Conservation (phyloP, 2,888 invertebrate genomes). For the Cantharis flavilabris region DNA sequence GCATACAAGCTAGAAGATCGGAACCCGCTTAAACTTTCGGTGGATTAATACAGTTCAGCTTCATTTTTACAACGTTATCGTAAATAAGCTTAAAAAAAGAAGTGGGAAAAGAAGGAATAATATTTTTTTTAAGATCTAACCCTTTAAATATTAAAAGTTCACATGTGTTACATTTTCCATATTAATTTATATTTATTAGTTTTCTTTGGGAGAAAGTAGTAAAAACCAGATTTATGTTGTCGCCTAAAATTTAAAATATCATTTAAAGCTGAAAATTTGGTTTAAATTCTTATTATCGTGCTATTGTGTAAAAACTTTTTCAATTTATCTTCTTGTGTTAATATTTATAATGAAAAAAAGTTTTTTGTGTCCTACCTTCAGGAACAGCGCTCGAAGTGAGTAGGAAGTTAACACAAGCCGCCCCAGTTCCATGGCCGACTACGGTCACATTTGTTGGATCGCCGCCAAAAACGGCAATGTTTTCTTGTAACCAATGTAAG, state of each 20-base stretch:
- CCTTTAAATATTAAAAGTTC: not conserved
- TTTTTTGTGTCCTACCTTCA: conserved; percentile 68
- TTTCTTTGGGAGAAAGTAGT: not conserved
- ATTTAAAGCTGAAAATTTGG: not conserved
- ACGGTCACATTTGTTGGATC: conserved; percentile 92
- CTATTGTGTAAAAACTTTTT: not conserved
- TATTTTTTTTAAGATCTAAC: not conserved
- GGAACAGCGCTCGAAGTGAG: conserved; percentile 93
- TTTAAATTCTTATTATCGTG: not conserved
- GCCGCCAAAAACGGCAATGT: conserved; percentile 93
- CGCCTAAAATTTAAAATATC: not conserved
- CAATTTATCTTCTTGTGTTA: not conserved
- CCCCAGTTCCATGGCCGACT: conserved; percentile 94
- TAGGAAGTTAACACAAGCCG: conserved; percentile 93
- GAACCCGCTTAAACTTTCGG: not conserved
- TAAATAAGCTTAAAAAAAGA: not conserved
- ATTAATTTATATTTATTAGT: not conserved
- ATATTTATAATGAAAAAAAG: conserved; percentile 2
- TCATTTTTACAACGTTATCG: too few species aligned
- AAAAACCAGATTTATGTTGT: not conserved
- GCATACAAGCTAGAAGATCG: not conserved
- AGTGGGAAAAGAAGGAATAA: not conserved
- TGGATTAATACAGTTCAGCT: too few species aligned
- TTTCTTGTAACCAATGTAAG: conserved; percentile 94
- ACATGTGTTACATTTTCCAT: not conserved